Conservation (phyloP, 2,113 vertebrate species). For the Genyomyrus donnyi region DNA sequence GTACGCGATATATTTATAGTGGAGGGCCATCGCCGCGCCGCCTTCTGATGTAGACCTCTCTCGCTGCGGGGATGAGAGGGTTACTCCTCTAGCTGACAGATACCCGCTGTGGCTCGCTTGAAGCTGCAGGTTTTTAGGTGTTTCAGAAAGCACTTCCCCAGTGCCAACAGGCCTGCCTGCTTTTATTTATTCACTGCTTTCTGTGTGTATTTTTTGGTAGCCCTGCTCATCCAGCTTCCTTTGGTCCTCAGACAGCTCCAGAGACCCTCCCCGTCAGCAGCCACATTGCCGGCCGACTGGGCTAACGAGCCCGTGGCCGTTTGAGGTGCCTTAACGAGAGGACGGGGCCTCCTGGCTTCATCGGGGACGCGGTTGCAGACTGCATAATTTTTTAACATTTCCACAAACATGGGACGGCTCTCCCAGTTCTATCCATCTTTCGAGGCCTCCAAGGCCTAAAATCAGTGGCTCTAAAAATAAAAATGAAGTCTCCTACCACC, state of each 20-base stretch:
- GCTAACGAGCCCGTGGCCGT: not conserved
- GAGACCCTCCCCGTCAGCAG: not conserved
- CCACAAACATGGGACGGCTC: not conserved
- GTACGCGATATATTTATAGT: not conserved
- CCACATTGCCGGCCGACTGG: not conserved
- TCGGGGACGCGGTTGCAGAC: not conserved
- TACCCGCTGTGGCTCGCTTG: not conserved
- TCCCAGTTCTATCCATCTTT: not conserved
- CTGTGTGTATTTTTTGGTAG: not conserved
- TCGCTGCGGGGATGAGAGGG: not conserved
- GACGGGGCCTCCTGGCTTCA: not conserved
- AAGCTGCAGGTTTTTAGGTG: not conserved
- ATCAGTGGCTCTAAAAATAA: slow-evolving; percentile 3
- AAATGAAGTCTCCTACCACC: not conserved
- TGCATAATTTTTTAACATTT: not conserved
- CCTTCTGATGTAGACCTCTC: not conserved
- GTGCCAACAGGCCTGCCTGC: not conserved
- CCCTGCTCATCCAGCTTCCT: not conserved
- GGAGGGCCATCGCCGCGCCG: not conserved
- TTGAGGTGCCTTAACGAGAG: not conserved
- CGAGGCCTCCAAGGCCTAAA: not conserved
- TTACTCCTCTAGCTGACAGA: not conserved
- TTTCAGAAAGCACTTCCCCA: not conserved
- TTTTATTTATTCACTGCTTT: not conserved
- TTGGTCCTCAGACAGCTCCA: not conserved